These are phyloP conservation scores for Reticulitermes speratus DNA, from an alignment of 1,140 invertebrate species.

Conservation along the genomic window DNA sequence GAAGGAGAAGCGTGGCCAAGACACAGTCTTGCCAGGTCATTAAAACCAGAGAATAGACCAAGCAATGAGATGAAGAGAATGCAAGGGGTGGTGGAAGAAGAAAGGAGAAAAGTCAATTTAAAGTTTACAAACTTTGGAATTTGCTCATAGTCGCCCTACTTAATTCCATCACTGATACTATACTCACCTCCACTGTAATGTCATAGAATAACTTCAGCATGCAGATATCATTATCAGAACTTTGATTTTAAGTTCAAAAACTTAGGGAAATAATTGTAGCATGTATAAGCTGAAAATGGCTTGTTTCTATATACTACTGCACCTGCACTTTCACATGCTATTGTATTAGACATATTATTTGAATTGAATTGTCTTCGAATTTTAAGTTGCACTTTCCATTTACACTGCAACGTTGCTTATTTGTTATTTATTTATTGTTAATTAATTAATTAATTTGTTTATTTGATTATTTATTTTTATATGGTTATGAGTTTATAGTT, in stretches of 20 bases:
- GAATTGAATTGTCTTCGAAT: background rate
- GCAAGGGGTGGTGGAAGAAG: background rate
- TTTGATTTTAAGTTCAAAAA: background rate
- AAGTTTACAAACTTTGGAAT: slow-evolving; percentile 14
- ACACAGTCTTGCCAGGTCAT: background rate
- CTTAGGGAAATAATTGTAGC: background rate
- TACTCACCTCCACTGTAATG: background rate
- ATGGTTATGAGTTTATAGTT: too few species aligned
- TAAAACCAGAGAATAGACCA: background rate
- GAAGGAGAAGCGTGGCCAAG: background rate
- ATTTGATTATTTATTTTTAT: too few species aligned
- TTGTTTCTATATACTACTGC: background rate
- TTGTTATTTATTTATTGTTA: too few species aligned
- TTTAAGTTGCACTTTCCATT: background rate
- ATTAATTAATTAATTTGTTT: too few species aligned
- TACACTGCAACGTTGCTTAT: background rate
- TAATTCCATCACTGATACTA: background rate
- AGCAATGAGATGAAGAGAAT: background rate
- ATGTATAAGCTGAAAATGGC: background rate
- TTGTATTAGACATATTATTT: background rate
- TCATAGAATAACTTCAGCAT: background rate
- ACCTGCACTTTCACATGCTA: background rate
- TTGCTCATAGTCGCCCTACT: background rate
- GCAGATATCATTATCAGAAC: background rate
- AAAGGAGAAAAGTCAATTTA: slow-evolving; percentile 6